phyloP scores from a whole-genome alignment of 2,797 vertebrate species.

The Pseudomugil gertrudae region DNA sequence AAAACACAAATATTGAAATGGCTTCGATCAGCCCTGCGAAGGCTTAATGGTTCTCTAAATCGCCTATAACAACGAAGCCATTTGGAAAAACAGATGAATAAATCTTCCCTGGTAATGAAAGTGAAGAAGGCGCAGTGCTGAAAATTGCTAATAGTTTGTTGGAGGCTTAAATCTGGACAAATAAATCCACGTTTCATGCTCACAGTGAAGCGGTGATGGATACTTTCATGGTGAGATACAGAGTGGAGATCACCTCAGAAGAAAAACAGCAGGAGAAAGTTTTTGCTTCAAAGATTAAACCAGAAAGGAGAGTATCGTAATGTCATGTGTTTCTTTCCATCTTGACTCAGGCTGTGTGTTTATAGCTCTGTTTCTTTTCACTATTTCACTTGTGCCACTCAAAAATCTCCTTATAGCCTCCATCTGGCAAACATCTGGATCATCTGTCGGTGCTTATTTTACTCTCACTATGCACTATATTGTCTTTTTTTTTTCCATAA shows the following conservation, averaged over 20 bases:
- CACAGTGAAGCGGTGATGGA: background rate
- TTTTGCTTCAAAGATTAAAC: slow-evolving; percentile 17
- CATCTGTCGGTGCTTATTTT: slow-evolving; percentile 12
- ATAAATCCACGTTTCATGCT: slow-evolving; percentile 1
- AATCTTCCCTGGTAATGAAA: slow-evolving; percentile 54
- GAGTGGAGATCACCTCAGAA: background rate
- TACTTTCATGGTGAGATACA: background rate
- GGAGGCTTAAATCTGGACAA: background rate
- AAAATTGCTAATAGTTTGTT: background rate
- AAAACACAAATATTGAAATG: slow-evolving; percentile 55
- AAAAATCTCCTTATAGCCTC: slow-evolving; percentile 28
- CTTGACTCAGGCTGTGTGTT: slow-evolving; percentile 32
- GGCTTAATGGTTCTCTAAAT: slow-evolving; percentile 64
- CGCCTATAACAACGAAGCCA: slow-evolving; percentile 47
- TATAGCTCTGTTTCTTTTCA: slow-evolving; percentile 42
- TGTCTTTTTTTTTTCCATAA: slow-evolving; percentile 30
- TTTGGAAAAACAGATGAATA: slow-evolving; percentile 58
- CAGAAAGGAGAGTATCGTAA: slow-evolving; percentile 22
- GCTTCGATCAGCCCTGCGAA: slow-evolving; percentile 47
- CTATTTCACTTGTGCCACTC: slow-evolving; percentile 62
- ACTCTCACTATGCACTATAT: slow-evolving; percentile 23
- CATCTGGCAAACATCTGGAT: slow-evolving; percentile 69
- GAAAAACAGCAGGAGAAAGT: slow-evolving; percentile 8
- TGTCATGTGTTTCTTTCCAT: slow-evolving; percentile 35
- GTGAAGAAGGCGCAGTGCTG: slow-evolving; percentile 26